Base-by-base conservation (phyloP, 2,888 invertebrate genomes). In the Microctonus hyperodae region DNA sequence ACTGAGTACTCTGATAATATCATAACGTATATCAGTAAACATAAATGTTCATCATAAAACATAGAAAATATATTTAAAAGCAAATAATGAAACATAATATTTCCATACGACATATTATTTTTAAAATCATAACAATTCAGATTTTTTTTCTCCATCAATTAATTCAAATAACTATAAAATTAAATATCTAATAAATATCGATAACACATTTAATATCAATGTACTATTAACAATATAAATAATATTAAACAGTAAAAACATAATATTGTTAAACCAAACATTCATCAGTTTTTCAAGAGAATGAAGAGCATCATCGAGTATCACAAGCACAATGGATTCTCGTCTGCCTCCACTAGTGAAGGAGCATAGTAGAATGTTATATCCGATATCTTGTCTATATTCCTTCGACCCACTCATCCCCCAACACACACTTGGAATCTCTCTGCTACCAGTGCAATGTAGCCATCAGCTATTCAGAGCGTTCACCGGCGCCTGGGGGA, bases 391-490 rank as follows among this genome's bases (percentile, higher is more conserved):
- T 61, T 44, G 40, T 51, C 64, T 58, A 57, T 59, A 35, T 62
- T 53, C 35, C 53, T 23, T 16, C 25, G 23, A 68, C 69, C 58
- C 40, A 61, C 58, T 50, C 58, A 44, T n/a, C 35, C 33, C 48
- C 31, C 50, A 62, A 61, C 51, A 58, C 65, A 44, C 64, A 64
- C 22, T 50, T 55, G 40, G 58, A 62, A 64, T 62, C 44, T 60
- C 63, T 59, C 64, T 37, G 33, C 23, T 65, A n/a, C n/a, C n/a
- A 59, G 56, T 16, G 51, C 65, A 10, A 44, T 44, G 28, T 53
- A 28, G 59, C 58, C 62, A 70, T 68, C 58, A 62, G 63, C 68
- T 68, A 68, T 68, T 64, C 68, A 64, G 62, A 62, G 61, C 35
- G 66, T 55, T 55, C 62, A 60, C 64, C 68, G 48, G 69, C 66